These are phyloP conservation scores for Acrocyrtus sp. DNA, from an alignment of 2,888 invertebrate species.

Conservation along the genomic window DNA sequence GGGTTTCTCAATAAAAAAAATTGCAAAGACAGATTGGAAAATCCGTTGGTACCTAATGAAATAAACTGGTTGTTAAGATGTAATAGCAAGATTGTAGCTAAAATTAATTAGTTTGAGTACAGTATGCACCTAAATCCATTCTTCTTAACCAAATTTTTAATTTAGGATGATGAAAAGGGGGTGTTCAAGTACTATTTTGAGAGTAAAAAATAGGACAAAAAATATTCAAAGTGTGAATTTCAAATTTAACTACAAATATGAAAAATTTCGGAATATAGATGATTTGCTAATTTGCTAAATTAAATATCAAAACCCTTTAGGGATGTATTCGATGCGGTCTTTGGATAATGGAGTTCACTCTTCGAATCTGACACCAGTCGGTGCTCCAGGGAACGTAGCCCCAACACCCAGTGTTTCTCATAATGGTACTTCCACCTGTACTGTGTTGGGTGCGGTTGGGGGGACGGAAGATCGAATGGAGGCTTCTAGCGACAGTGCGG, in stretches of 20 bases:
- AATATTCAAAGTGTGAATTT: too few relatives aligned
- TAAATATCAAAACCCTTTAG: constrained; percentile 70
- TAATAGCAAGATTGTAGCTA: neutral
- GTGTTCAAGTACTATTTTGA: too few relatives aligned
- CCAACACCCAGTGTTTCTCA: constrained; percentile 62
- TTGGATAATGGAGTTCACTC: constrained; percentile 72
- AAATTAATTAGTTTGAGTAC: neutral
- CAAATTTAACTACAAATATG: too few relatives aligned
- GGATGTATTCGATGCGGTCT: constrained; percentile 90
- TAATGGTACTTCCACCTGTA: constrained; percentile 54
- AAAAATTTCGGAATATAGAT: constrained; percentile 1
- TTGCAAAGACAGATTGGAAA: neutral
- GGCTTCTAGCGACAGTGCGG: constrained; percentile 90
- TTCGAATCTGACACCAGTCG: constrained; percentile 64
- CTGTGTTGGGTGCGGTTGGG: constrained; percentile 55
- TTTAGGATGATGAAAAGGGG: too few relatives aligned
- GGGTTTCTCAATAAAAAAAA: too few relatives aligned
- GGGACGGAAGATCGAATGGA: constrained; percentile 74
- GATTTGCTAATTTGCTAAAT: neutral
- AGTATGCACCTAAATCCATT: too few relatives aligned
- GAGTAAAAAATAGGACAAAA: too few relatives aligned
- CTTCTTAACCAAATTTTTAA: too few relatives aligned
- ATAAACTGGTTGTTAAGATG: neutral
- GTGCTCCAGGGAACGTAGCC: constrained; percentile 62
- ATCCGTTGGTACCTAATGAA: neutral